Evolutionary conservation across 2,888 invertebrate species (phyloP).

Genomic region (Eristalis intricaria): DNA sequence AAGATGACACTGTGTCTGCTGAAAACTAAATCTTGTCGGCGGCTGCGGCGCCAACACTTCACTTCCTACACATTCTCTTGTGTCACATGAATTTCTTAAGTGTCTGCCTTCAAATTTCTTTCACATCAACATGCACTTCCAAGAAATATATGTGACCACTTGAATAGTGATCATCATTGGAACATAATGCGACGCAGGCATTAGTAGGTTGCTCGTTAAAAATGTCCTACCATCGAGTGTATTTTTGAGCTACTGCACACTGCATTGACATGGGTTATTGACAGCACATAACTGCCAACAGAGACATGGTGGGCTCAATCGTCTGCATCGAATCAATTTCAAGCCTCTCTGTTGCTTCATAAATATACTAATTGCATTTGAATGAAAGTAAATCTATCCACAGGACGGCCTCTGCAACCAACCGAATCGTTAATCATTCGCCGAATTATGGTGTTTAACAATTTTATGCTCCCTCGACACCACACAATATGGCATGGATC

Average conservation of each 20-base stretch:
- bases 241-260: slow-evolving; percentile 9
- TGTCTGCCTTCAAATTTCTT: slow-evolving; percentile 28
- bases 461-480: slow-evolving; percentile 37
- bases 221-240: slow-evolving; percentile 1
- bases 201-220: slow-evolving; percentile 29
- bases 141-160: slow-evolving; percentile 58
- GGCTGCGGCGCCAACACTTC: slow-evolving; percentile 53
- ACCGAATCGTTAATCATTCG: slow-evolving; percentile 63
- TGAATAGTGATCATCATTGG: slow-evolving; percentile 54
- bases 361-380: slow-evolving; percentile 56
- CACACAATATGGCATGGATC: slow-evolving; percentile 49
- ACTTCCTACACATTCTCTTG: slow-evolving; percentile 5
- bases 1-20: slow-evolving; percentile 70
- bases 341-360: slow-evolving; percentile 2
- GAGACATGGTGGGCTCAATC: background rate
- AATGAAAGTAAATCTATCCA: slow-evolving; percentile 53
- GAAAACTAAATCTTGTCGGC: slow-evolving; percentile 15
- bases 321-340: slow-evolving; percentile 30
- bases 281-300: slow-evolving; percentile 38
- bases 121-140: slow-evolving; percentile 18
- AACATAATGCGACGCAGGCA: slow-evolving; percentile 41
- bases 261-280: slow-evolving; percentile 28
- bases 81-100: slow-evolving; percentile 44
- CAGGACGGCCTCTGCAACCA: slow-evolving; percentile 20
- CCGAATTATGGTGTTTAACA: slow-evolving; percentile 64